Evolutionary conservation across 2,888 invertebrate genomes (phyloP).

Genomic region (Urechis unicinctus): DNA sequence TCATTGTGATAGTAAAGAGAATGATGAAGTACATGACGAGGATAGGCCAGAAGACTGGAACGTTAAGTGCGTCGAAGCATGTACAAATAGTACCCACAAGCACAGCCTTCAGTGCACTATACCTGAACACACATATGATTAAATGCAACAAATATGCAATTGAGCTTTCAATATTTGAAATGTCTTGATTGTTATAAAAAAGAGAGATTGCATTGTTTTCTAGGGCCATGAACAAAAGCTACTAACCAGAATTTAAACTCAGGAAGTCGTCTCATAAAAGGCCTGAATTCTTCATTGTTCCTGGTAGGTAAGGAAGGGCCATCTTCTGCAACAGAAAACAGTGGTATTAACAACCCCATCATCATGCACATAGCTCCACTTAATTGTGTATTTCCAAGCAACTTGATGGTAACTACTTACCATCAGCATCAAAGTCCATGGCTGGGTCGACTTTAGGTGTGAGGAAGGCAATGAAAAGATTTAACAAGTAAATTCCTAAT

Average conservation of each 20-base stretch:
- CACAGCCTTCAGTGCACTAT: slow-evolving; percentile 91
- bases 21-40: slow-evolving; percentile 99
- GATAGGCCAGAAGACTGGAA: slow-evolving; percentile 99
- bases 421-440: slow-evolving; percentile 54
- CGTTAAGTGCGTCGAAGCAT: slow-evolving; percentile 94
- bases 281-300: slow-evolving; percentile 94
- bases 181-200: no score
- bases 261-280: slow-evolving; percentile 90
- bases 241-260: slow-evolving; percentile 96
- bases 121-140: slow-evolving; percentile 54
- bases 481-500: slow-evolving; percentile 96
- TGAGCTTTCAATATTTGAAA: no score
- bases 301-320: slow-evolving; percentile 92
- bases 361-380: background rate
- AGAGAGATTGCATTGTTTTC: background rate
- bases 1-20: slow-evolving; percentile 97
- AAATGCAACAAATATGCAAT: background rate
- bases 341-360: background rate
- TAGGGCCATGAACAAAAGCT: background rate
- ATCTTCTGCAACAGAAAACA: slow-evolving; percentile 57
- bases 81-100: slow-evolving; percentile 84
- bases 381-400: background rate
- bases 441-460: slow-evolving; percentile 99
- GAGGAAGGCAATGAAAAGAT: slow-evolving; percentile 98
- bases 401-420: background rate